Evolutionary conservation across 2,797 vertebrate species (phyloP).

Genomic region (Phoebastria nigripes): DNA sequence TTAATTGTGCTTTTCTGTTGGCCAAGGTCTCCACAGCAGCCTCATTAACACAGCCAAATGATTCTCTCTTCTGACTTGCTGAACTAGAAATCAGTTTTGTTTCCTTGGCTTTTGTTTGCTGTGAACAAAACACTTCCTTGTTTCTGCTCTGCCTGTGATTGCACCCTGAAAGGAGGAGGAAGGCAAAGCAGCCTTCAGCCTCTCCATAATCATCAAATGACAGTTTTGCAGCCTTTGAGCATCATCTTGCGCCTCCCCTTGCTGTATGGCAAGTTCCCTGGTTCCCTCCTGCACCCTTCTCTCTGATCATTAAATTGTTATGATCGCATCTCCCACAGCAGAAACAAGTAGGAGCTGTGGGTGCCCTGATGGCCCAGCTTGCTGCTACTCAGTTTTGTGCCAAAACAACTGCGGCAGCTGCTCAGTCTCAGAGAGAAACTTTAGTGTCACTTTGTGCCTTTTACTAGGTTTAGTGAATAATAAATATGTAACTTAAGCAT

Average conservation of each 20-base stretch:
- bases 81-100: neutral
- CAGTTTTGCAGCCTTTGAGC: neutral
- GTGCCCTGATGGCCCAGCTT: neutral
- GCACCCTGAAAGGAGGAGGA: neutral
- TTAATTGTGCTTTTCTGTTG: neutral
- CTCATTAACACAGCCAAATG: neutral
- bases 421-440: neutral
- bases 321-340: neutral
- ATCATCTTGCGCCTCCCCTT: neutral
- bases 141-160: neutral
- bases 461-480: neutral
- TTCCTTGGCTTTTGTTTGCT: neutral
- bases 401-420: neutral
- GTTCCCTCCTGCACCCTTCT: neutral
- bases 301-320: neutral
- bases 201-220: neutral
- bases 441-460: neutral
- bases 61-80: neutral
- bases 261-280: neutral
- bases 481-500: neutral
- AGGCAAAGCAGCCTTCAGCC: neutral
- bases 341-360: neutral
- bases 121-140: neutral
- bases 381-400: neutral
- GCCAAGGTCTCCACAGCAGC: neutral